phyloP scores from a whole-genome alignment of 2,113 vertebrate species.

The Hemicordylus capensis region DNA sequence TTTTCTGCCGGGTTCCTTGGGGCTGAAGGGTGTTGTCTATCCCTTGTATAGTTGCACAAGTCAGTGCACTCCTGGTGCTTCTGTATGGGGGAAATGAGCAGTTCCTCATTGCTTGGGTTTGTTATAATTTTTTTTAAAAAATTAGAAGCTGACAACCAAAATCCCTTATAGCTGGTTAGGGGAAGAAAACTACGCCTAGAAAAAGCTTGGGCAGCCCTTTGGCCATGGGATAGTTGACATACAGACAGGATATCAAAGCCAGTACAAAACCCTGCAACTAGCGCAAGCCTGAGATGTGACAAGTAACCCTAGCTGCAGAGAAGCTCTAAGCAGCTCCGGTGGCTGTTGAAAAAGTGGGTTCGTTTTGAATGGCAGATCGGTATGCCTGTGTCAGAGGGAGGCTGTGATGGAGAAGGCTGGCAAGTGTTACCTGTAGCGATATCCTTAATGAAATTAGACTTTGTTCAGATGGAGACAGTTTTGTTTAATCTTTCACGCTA shows the following conservation, averaged over 20 bases:
- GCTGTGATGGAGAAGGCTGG: constrained; percentile 48
- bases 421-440: constrained; percentile 67
- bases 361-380: constrained; percentile 38
- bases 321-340: background rate
- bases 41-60: background rate
- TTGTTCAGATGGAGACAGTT: constrained; percentile 67
- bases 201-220: background rate
- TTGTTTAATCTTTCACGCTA: constrained; percentile 70
- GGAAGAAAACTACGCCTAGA: background rate
- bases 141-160: background rate
- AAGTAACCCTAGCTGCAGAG: background rate
- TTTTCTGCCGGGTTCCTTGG: background rate
- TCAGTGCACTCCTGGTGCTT: background rate
- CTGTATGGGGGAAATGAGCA: background rate
- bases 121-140: too few relatives aligned
- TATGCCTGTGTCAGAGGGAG: constrained; percentile 34
- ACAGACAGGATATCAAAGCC: background rate
- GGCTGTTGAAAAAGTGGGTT: background rate
- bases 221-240: background rate
- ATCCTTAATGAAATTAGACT: constrained; percentile 73
- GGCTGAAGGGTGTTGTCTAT: background rate
- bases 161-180: background rate
- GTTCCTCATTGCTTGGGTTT: fast-evolving
- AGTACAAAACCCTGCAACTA: background rate
- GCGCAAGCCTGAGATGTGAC: background rate